A percentile compares a stretch with the other conserved stretches of the same genome.
phyloP scores from a whole-genome alignment of 1,140 invertebrate species.

The Leptoteleia sp. region DNA sequence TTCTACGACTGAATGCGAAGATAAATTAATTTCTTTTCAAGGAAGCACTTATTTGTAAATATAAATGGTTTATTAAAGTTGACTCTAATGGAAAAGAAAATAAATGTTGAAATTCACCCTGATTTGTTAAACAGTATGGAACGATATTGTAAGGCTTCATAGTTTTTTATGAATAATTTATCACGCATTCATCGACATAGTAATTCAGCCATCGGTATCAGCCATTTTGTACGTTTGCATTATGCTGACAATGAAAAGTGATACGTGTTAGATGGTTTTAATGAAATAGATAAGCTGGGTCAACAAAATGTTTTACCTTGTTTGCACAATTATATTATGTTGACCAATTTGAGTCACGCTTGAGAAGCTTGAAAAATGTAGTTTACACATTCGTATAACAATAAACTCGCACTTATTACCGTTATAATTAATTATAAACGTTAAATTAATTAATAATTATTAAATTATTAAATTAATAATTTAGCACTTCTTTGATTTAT shows the following conservation, averaged over 20 bases:
- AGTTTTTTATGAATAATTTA: constrained; percentile 11
- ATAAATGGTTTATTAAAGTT: constrained; percentile 1
- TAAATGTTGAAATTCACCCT: constrained; percentile 13
- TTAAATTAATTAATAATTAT: constrained; percentile 10
- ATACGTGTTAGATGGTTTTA: constrained; percentile 24
- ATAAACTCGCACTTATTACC: not conserved
- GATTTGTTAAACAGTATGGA: constrained; percentile 7
- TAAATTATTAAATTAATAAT: too few species aligned
- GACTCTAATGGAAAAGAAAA: constrained; percentile 7
- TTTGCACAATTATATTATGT: constrained; percentile 22
- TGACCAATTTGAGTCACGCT: constrained; percentile 9
- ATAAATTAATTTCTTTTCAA: too few species aligned
- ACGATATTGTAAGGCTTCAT: constrained; percentile 7
- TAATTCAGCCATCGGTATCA: constrained; percentile 6
- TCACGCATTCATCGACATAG: constrained; percentile 16
- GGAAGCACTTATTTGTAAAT: not conserved
- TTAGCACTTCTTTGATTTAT: too few species aligned
- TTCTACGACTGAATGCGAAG: too few species aligned
- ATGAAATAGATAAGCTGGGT: constrained; percentile 11
- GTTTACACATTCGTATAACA: constrained; percentile 15
- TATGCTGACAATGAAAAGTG: constrained; percentile 47
- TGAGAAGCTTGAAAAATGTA: constrained; percentile 8
- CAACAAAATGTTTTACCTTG: constrained; percentile 41
- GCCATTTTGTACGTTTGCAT: too few species aligned
- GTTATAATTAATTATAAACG: constrained; percentile 9